These are phyloP conservation scores for Pyrocoelia pectoralis DNA, from an alignment of 2,888 invertebrate species.

Conservation along the genomic window DNA sequence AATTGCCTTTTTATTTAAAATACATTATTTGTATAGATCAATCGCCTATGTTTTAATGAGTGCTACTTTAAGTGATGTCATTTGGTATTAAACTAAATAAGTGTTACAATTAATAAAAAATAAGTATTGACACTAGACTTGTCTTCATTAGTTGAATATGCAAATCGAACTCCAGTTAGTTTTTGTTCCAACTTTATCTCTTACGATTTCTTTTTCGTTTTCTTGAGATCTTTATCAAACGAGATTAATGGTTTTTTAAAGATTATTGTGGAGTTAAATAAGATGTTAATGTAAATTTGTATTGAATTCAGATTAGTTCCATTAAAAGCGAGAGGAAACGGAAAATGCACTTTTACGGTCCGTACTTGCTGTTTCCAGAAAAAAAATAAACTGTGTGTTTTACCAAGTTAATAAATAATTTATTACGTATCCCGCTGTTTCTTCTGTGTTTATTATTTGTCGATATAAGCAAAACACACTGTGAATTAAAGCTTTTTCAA, in stretches of 20 bases:
- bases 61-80: conserved; percentile 9
- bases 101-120: conserved; percentile 11
- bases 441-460: neutral
- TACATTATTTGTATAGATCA: conserved; percentile 4
- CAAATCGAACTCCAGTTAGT: conserved; percentile 21
- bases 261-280: conserved; percentile 14
- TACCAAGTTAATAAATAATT: conserved; percentile 21
- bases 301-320: conserved; percentile 2
- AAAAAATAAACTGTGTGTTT: conserved; percentile 8
- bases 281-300: conserved; percentile 15
- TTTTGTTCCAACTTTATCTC: conserved; percentile 22
- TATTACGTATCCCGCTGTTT: conserved; percentile 12
- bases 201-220: conserved; percentile 5
- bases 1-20: conserved; percentile 8
- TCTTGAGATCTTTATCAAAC: conserved; percentile 18
- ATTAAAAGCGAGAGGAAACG: neutral
- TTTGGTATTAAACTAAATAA: conserved; percentile 9
- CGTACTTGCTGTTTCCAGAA: neutral
- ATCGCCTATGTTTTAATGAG: neutral
- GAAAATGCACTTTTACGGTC: neutral
- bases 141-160: conserved; percentile 28
- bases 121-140: conserved; percentile 17
- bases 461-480: conserved; percentile 3
- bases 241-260: conserved; percentile 20
- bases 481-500: neutral